phyloP scores from a whole-genome alignment of 1,140 invertebrate genomes.

The Bombus picipes region DNA sequence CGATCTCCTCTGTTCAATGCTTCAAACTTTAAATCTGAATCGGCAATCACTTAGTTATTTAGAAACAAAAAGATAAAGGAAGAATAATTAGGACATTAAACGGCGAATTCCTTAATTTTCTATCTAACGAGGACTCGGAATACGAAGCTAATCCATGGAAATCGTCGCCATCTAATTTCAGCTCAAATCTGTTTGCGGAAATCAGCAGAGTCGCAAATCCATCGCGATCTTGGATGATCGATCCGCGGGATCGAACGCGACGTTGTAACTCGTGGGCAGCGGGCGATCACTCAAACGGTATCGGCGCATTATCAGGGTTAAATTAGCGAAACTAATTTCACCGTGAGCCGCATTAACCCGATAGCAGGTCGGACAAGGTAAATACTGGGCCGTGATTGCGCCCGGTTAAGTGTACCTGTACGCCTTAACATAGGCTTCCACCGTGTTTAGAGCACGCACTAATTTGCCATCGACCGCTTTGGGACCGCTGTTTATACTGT shows the following conservation, averaged over 20 bases:
- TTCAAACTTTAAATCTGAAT: neutral
- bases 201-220: neutral
- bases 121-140: neutral
- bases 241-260: slow-evolving; percentile 20
- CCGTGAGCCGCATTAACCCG: slow-evolving; percentile 56
- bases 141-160: neutral
- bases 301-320: slow-evolving; percentile 45
- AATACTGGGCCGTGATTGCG: slow-evolving; percentile 64
- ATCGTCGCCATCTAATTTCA: neutral
- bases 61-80: neutral
- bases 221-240: neutral
- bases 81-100: neutral
- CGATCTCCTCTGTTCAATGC: neutral
- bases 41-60: too few relatives aligned
- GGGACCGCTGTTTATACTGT: slow-evolving; percentile 59
- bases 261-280: neutral
- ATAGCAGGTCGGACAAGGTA: slow-evolving; percentile 59
- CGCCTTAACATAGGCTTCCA: slow-evolving; percentile 63
- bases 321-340: slow-evolving; percentile 57
- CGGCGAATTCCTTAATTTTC: neutral
- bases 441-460: slow-evolving; percentile 58
- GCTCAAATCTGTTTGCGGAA: neutral
- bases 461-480: slow-evolving; percentile 66
- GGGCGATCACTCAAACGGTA: slow-evolving; percentile 47
- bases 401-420: slow-evolving; percentile 58